Conservation (phyloP, 1,140 invertebrate species). For the Leptoteleia sp. region DNA sequence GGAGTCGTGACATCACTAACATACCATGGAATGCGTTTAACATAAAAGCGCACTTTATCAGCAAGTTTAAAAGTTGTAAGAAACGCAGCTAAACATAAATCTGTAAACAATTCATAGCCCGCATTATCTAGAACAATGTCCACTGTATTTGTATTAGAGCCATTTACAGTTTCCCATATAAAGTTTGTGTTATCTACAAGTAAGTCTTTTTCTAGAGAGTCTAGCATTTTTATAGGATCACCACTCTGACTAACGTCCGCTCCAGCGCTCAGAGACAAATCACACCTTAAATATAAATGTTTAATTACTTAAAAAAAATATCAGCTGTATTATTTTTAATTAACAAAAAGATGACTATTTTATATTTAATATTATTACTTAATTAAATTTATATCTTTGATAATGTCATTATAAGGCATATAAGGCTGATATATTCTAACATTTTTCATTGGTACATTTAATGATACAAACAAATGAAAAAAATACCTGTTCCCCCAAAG, state of each 20-base stretch:
- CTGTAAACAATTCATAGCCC: conserved; percentile 95
- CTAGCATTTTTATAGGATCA: conserved; percentile 85
- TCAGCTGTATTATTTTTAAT: too few relatives aligned
- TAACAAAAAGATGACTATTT: too few relatives aligned
- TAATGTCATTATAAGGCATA: too few relatives aligned
- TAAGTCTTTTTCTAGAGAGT: conserved; percentile 85
- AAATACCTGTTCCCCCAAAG: conserved; percentile 86
- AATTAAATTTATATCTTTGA: too few relatives aligned
- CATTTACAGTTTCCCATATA: conserved; percentile 81
- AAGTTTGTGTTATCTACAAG: conserved; percentile 85
- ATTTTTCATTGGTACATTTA: too few relatives aligned
- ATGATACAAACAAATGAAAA: too few relatives aligned
- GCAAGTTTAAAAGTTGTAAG: conserved; percentile 86
- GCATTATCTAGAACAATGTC: conserved; percentile 97
- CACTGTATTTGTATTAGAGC: conserved; percentile 68
- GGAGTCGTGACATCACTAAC: conserved; percentile 92
- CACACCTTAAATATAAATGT: conserved; percentile 86
- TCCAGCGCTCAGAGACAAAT: conserved; percentile 93
- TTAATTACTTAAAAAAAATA: too few relatives aligned
- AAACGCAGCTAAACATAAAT: conserved; percentile 93
- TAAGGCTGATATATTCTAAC: too few relatives aligned
- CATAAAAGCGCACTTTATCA: conserved; percentile 89
- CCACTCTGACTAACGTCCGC: conserved; percentile 81
- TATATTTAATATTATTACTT: too few relatives aligned
- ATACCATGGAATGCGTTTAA: conserved; percentile 97